A percentile compares a stretch with the other conserved stretches of the same genome.
Conservation (phyloP, 2,113 vertebrate species). For the Phylloscopus whistleri region DNA sequence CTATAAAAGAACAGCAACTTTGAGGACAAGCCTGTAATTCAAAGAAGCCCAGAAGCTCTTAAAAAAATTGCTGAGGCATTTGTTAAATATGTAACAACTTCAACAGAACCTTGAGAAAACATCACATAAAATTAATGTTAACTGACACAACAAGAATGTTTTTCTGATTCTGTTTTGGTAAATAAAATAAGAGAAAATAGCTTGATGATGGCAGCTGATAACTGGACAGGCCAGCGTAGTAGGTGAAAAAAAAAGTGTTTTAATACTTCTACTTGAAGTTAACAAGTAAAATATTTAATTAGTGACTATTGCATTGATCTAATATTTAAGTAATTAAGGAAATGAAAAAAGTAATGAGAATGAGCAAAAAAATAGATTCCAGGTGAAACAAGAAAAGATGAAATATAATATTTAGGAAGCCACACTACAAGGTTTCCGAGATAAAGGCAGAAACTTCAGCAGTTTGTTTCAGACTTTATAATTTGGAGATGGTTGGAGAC, state of each 20-base stretch:
- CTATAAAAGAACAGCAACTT: not conserved
- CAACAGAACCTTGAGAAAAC: not conserved
- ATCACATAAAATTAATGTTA: not conserved
- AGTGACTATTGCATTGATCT: not conserved
- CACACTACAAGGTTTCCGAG: not conserved
- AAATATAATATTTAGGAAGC: not conserved
- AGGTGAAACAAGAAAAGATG: not conserved
- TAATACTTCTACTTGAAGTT: not conserved
- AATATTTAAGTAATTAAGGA: not conserved
- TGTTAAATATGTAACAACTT: not conserved
- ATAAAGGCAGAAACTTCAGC: not conserved
- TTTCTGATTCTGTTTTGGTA: not conserved
- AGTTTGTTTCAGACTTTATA: not conserved
- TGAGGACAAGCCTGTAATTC: not conserved
- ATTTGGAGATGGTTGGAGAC: not conserved
- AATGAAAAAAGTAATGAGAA: not conserved
- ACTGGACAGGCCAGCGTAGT: not conserved
- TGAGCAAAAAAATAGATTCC: not conserved
- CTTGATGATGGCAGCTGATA: not conserved
- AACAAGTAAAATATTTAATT: not conserved
- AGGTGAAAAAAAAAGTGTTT: not conserved
- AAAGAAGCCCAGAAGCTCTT: not conserved
- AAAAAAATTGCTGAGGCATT: not conserved
- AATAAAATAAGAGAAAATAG: not conserved
- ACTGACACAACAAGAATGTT: not conserved